phyloP scores from a whole-genome alignment of 2,113 vertebrate species.

The Silurus asotus region DNA sequence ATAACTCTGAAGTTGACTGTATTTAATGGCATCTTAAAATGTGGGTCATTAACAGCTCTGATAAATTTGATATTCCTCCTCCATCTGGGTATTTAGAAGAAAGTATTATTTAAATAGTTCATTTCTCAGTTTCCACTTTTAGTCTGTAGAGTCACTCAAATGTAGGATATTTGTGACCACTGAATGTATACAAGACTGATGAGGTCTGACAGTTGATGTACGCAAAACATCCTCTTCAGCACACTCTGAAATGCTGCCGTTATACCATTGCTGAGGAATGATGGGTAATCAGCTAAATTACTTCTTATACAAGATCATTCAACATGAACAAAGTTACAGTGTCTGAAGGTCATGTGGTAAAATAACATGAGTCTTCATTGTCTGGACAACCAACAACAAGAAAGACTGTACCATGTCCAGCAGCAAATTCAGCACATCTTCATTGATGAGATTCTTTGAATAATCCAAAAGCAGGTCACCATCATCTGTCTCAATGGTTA shows the following conservation, averaged over 20 bases:
- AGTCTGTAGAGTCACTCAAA: neutral
- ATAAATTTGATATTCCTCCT: neutral
- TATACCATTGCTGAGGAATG: neutral
- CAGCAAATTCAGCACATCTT: conserved; percentile 88
- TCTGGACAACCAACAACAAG: neutral
- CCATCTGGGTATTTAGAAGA: too few relatives aligned
- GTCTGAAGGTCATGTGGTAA: neutral
- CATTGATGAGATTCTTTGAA: conserved; percentile 93
- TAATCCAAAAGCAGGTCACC: conserved; percentile 93
- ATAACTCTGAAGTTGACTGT: too few relatives aligned
- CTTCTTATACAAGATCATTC: neutral
- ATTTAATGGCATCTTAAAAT: neutral
- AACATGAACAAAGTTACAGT: neutral
- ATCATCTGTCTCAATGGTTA: conserved; percentile 72
- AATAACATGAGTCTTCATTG: neutral
- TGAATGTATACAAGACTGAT: conserved; percentile 43
- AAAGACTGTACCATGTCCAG: conserved; percentile 81
- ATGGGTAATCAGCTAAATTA: neutral
- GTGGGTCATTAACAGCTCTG: neutral
- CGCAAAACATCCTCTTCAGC: neutral
- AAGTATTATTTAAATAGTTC: neutral
- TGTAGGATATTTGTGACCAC: neutral
- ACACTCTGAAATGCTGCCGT: neutral
- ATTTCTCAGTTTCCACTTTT: neutral
- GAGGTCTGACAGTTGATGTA: conserved; percentile 20